Evolutionary conservation across 2,888 invertebrate species (phyloP).

Genomic region (Cantharis lateralis): DNA sequence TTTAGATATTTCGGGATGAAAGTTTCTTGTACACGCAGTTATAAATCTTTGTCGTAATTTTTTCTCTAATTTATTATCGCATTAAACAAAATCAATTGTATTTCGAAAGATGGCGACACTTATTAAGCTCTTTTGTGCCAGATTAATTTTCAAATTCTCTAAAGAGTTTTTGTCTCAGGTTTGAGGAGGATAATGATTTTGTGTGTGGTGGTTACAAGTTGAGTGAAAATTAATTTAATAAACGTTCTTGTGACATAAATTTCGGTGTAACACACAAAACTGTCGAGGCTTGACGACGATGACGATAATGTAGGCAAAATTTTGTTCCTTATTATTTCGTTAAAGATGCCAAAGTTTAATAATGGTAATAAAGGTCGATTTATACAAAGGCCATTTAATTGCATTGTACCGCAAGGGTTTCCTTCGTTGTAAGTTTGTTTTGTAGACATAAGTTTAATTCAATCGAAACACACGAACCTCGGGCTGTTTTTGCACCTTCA

Average conservation of each 20-base stretch:
- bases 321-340: not conserved
- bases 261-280: not conserved
- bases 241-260: not conserved
- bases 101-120: not conserved
- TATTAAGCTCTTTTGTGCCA: not conserved
- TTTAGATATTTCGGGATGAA: not conserved
- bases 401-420: not conserved
- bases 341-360: not conserved
- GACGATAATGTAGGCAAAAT: not conserved
- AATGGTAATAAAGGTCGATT: not conserved
- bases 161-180: not conserved
- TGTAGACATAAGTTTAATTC: not conserved
- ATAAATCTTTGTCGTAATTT: not conserved
- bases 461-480: not conserved
- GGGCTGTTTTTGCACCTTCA: not conserved
- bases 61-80: not conserved
- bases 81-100: not conserved
- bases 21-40: not conserved
- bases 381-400: not conserved
- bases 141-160: not conserved
- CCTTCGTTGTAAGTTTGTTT: not conserved
- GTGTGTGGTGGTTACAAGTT: not conserved
- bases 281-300: not conserved
- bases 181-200: not conserved
- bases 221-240: not conserved